Percentiles rank a stretch among this genome's conserved stretches.
Evolutionary conservation across 1,140 invertebrate genomes (phyloP).

Genomic region (Littorina saxatilis): DNA sequence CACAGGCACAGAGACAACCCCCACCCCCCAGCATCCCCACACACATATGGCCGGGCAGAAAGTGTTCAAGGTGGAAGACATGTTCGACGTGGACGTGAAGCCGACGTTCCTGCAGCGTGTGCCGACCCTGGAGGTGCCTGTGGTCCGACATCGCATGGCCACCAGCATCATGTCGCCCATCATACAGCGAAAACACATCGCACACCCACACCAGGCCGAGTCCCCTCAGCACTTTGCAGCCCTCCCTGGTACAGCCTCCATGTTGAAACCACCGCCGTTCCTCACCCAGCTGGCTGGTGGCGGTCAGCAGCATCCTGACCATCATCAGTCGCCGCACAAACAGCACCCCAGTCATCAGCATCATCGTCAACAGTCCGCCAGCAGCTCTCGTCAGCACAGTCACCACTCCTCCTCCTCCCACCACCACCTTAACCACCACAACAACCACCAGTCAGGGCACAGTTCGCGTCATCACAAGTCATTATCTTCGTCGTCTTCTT

Average conservation of each 20-base stretch:
- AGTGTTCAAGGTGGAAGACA: slow-evolving; percentile 28
- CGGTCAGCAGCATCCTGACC: not conserved
- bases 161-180: slow-evolving; percentile 40
- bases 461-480: not conserved
- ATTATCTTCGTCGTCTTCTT: too few species aligned
- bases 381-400: not conserved
- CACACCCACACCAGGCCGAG: not conserved
- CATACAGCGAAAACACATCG: slow-evolving; percentile 20
- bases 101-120: not conserved
- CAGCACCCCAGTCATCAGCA: not conserved
- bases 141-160: slow-evolving; percentile 31
- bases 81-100: slow-evolving; percentile 14
- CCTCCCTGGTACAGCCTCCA: not conserved
- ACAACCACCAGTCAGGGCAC: not conserved
- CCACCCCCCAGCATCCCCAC: not conserved
- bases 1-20: not conserved
- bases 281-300: not conserved
- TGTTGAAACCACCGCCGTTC: not conserved
- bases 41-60: too few species aligned
- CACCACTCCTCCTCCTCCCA: not conserved
- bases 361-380: not conserved
- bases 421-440: not conserved
- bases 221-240: not conserved
- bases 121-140: slow-evolving; percentile 33
- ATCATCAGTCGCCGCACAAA: not conserved